A percentile compares a stretch with the other conserved stretches of the same genome.
phyloP scores from a whole-genome alignment of 2,888 invertebrate species.

The Aleiodes alternator region DNA sequence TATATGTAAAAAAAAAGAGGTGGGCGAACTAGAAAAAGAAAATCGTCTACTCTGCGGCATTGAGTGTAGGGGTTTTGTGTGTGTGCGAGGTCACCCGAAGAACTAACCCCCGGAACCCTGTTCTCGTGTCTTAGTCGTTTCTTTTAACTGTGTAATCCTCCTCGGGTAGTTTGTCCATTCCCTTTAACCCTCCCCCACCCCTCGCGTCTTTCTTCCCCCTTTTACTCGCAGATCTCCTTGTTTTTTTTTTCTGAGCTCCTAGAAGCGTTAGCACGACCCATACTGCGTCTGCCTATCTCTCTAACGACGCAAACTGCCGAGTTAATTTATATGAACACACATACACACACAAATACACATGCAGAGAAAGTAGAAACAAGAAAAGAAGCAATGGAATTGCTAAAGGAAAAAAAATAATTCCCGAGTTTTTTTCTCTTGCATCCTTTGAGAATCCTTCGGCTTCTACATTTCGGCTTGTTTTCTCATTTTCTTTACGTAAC shows the following conservation, averaged over 20 bases:
- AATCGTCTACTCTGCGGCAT: slow-evolving; percentile 25
- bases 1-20: not conserved
- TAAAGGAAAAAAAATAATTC: not conserved
- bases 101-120: slow-evolving; percentile 23
- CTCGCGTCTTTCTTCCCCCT: not conserved
- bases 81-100: slow-evolving; percentile 10
- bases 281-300: slow-evolving; percentile 39
- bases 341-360: too few species aligned
- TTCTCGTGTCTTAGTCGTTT: slow-evolving; percentile 36
- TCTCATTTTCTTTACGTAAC: not conserved
- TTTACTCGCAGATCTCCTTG: not conserved
- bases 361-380: slow-evolving; percentile 20
- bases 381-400: not conserved
- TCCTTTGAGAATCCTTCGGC: slow-evolving; percentile 24
- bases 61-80: slow-evolving; percentile 20
- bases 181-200: not conserved
- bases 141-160: slow-evolving; percentile 39
- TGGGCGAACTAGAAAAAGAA: not conserved
- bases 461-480: not conserved
- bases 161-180: slow-evolving; percentile 28
- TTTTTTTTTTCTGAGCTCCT: not conserved
- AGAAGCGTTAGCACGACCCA: slow-evolving; percentile 37
- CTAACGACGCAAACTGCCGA: slow-evolving; percentile 29
- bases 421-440: not conserved
- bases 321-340: slow-evolving; percentile 39